A percentile compares a stretch with the other conserved stretches of the same genome.
Conservation (phyloP, 2,888 invertebrate species). For the Alviniconcha strummeri region DNA sequence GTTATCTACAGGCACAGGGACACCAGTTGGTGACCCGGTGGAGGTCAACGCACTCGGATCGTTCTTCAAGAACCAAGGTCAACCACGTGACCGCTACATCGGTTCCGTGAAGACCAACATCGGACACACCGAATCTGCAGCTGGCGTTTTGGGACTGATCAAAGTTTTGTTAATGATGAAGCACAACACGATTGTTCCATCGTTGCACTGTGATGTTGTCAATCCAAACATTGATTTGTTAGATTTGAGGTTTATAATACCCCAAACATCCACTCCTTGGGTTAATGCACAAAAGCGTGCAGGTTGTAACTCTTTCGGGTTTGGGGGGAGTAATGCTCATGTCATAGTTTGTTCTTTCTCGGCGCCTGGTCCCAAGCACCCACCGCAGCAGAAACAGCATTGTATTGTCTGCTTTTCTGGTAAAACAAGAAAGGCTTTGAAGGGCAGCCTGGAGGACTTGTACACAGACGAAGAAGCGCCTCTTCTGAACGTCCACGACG, state of each 20-base stretch:
- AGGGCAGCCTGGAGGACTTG: slow-evolving; percentile 25
- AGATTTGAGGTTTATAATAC: slow-evolving; percentile 45
- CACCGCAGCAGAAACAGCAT: no score
- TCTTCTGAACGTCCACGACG: neutral
- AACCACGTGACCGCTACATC: slow-evolving; percentile 36
- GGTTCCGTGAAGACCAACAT: slow-evolving; percentile 65
- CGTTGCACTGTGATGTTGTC: slow-evolving; percentile 49
- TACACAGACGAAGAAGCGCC: neutral
- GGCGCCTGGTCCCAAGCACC: no score
- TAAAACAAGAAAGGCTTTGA: slow-evolving; percentile 24
- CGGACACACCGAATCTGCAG: slow-evolving; percentile 60
- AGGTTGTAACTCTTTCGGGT: slow-evolving; percentile 61
- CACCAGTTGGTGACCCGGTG: slow-evolving; percentile 55
- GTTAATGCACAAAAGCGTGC: slow-evolving; percentile 39
- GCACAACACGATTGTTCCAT: slow-evolving; percentile 50
- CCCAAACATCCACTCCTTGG: slow-evolving; percentile 41
- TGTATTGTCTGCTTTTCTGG: slow-evolving; percentile 42
- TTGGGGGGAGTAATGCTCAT: slow-evolving; percentile 63
- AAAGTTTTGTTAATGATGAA: slow-evolving; percentile 62
- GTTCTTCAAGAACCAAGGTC: slow-evolving; percentile 38
- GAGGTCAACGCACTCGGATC: slow-evolving; percentile 49
- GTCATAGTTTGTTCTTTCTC: no score
- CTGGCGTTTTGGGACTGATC: slow-evolving; percentile 58
- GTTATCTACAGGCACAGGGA: slow-evolving; percentile 51
- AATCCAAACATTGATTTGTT: slow-evolving; percentile 54